Evolutionary conservation across 2,888 invertebrate species (phyloP).

Genomic region (Timandra comae): DNA sequence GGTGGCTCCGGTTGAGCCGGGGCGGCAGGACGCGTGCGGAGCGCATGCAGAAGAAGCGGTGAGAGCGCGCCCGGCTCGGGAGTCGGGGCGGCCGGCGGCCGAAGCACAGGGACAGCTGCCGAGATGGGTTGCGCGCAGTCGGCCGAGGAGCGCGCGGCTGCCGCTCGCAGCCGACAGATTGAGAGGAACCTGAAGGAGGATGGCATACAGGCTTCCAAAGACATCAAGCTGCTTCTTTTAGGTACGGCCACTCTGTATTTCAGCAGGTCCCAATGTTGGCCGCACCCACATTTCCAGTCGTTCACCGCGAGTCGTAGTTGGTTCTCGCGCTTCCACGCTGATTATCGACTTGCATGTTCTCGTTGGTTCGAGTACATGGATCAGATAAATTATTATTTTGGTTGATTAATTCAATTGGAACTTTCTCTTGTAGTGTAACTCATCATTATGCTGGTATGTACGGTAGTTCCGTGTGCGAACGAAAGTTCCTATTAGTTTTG

Average conservation of each 20-base stretch:
- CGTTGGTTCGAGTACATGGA: constrained; percentile 8
- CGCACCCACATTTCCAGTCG: constrained; percentile 55
- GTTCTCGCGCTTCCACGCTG: constrained; percentile 11
- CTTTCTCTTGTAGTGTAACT: constrained; percentile 51
- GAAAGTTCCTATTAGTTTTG: constrained; percentile 50
- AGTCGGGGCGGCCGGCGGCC: constrained; percentile 72
- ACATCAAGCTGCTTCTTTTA: constrained; percentile 97
- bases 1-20: constrained; percentile 67
- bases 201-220: constrained; percentile 98
- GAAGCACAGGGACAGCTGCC: constrained; percentile 70
- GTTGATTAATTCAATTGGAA: constrained; percentile 21
- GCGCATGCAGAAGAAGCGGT: constrained; percentile 78
- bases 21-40: constrained; percentile 63
- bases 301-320: constrained; percentile 19
- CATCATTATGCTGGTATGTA: constrained; percentile 57
- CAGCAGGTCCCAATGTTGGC: constrained; percentile 32
- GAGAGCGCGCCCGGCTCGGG: constrained; percentile 78
- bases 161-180: constrained; percentile 97
- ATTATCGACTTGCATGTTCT: constrained; percentile 16
- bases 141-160: constrained; percentile 98
- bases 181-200: constrained; percentile 99
- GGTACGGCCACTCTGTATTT: constrained; percentile 79
- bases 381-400: constrained; percentile 6
- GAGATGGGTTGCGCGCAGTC: constrained; percentile 99
- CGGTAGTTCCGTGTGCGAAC: constrained; percentile 51